A percentile compares a stretch with the other conserved stretches of the same genome.
These are phyloP conservation scores for Takifugu bimaculatus DNA, from an alignment of 2,113 vertebrate genomes.

Conservation along the genomic window DNA sequence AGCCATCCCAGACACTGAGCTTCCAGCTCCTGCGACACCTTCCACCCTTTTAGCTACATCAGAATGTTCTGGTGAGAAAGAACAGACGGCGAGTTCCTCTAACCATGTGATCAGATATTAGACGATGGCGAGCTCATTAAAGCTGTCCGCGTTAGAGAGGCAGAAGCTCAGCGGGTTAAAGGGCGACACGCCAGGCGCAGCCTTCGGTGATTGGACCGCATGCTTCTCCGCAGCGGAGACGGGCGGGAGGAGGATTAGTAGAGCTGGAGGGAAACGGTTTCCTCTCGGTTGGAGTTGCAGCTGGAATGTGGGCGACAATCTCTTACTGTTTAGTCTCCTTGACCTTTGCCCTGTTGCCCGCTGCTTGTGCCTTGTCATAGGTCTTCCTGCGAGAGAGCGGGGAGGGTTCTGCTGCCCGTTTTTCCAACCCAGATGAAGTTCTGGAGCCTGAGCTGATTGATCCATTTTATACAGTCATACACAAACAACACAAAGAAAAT, in stretches of 20 bases:
- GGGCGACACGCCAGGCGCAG: slow-evolving; percentile 41
- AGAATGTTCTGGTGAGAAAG: no score
- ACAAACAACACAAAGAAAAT: slow-evolving; percentile 43
- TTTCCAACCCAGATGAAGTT: slow-evolving; percentile 77
- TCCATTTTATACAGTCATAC: slow-evolving; percentile 47
- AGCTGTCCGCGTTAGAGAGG: no score
- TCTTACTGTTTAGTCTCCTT: slow-evolving; percentile 96
- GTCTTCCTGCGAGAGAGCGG: slow-evolving; percentile 88
- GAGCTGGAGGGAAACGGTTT: slow-evolving; percentile 16
- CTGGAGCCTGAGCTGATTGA: slow-evolving; percentile 74
- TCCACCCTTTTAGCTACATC: no score
- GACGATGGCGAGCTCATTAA: no score
- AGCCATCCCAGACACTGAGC: no score
- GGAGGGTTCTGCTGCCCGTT: slow-evolving; percentile 85
- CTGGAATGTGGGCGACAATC: slow-evolving; percentile 36
- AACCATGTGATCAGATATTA: no score
- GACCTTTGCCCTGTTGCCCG: slow-evolving; percentile 81
- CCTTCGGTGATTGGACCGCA: slow-evolving; percentile 39
- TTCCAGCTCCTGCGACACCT: no score
- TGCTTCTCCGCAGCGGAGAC: slow-evolving; percentile 57
- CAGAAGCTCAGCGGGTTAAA: slow-evolving; percentile 34
- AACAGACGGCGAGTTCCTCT: no score
- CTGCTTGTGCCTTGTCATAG: slow-evolving; percentile 81
- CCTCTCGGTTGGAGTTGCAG: slow-evolving; percentile 17
- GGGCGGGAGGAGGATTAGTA: slow-evolving; percentile 45